Base-by-base conservation (phyloP, 2,888 invertebrate genomes). In the Patella depressa region DNA sequence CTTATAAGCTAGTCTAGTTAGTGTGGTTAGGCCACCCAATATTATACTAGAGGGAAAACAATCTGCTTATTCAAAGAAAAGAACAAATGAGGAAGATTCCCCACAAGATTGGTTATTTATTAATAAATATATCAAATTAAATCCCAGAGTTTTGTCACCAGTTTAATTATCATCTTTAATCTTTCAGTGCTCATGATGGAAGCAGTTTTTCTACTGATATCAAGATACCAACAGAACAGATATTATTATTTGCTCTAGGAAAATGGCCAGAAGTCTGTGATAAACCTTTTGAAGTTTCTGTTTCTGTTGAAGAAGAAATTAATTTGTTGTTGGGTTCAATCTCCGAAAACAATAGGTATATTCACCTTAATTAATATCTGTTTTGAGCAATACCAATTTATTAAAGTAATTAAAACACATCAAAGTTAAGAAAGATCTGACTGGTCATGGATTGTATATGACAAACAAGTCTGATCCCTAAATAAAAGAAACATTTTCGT, bases 241-340 rank as follows among this genome's bases (percentile, higher is more conserved):
- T 65, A 24, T 12, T 65, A 24, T 11, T 65, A 9, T 65, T 65
- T 65, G 24, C 65, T 15, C 65, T 65, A 24, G 65, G 65, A 24
- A 65, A 65, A 65, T 65, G 65, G 65, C 65, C 65, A 65, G 65
- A 65, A 65, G 24, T 65, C 24, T 24, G 65, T 24, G 14, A 19
- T 24, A 24, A 65, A 65, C 65, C 65, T 24, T 65, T 65, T 11
- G 65, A 65, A 65, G 65, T 65, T 65, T 65, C 65, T 24, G 65
- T 65, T 12, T 24, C 4, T 12, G 65, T 65, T 65, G 24, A 65
- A 65, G 24, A 65, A 11, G 65, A 65, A 65, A 24, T 65, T 24
- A 65, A 19, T 12, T 19, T 65, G 14, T 65, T 65, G 24, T 24
- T 65, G 1, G 65, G 65, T 24, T 12, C 19, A 11, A 19, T 65